Conservation (phyloP, 2,797 vertebrate genomes). For the Spheniscus humboldti region DNA sequence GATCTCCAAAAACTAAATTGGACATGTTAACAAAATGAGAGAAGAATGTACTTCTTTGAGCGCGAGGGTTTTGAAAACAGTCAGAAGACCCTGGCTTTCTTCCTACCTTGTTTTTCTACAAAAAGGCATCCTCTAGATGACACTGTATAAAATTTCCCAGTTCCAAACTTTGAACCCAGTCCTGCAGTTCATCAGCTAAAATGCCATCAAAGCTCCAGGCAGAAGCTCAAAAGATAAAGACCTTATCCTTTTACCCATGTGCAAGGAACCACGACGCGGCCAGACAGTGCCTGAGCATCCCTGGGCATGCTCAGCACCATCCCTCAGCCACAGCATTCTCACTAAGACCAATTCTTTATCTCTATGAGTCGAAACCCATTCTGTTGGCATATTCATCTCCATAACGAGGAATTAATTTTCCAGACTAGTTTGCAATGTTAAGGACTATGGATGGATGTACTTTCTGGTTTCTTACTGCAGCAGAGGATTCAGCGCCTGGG, state of each 20-base stretch:
- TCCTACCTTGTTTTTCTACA: background rate
- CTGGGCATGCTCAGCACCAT: background rate
- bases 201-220: background rate
- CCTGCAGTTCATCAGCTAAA: background rate
- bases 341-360: background rate
- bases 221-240: background rate
- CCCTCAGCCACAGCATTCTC: background rate
- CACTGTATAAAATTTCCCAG: background rate
- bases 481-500: background rate
- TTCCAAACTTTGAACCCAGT: background rate
- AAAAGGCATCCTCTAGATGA: background rate
- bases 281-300: background rate
- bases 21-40: background rate
- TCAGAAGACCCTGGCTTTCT: background rate
- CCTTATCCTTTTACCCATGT: background rate
- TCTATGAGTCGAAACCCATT: background rate
- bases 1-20: background rate
- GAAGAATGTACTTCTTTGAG: background rate
- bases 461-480: background rate
- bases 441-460: background rate
- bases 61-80: background rate
- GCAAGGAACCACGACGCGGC: fast-evolving
- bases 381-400: background rate
- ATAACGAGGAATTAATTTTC: background rate
- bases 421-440: background rate